phyloP scores from a whole-genome alignment of 2,797 vertebrate genomes.

The Notolepis coatsorum region DNA sequence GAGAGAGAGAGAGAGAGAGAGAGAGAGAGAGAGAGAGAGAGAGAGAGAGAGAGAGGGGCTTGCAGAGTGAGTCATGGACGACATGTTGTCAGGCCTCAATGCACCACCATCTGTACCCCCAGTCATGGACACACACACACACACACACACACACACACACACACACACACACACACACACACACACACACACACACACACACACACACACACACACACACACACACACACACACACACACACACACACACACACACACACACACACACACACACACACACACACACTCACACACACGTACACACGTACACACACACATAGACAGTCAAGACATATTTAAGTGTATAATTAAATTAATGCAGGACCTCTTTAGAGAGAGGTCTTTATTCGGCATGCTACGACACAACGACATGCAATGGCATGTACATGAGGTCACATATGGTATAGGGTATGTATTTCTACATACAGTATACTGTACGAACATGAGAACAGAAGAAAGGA shows the following conservation, averaged over 20 bases:
- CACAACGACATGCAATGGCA: no score
- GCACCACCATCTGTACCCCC: conserved; percentile 74
- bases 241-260: conserved; percentile 7
- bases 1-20: conserved; percentile 48
- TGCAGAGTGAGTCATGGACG: conserved; percentile 68
- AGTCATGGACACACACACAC: conserved; percentile 22
- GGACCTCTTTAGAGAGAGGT: no score
- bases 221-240: neutral
- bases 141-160: conserved; percentile 25
- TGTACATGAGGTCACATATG: no score
- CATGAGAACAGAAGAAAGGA: neutral
- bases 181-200: neutral
- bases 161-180: neutral
- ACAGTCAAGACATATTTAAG: no score
- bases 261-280: neutral
- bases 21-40: neutral
- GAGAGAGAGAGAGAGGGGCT: conserved; percentile 42
- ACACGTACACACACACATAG: conserved; percentile 1
- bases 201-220: conserved; percentile 17
- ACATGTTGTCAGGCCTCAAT: conserved; percentile 67
- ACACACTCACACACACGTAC: neutral
- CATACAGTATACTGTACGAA: no score
- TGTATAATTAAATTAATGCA: no score
- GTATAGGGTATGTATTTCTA: no score
- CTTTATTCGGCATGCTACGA: no score